phyloP scores from a whole-genome alignment of 2,113 vertebrate genomes.

The Oreochromis aureus region DNA sequence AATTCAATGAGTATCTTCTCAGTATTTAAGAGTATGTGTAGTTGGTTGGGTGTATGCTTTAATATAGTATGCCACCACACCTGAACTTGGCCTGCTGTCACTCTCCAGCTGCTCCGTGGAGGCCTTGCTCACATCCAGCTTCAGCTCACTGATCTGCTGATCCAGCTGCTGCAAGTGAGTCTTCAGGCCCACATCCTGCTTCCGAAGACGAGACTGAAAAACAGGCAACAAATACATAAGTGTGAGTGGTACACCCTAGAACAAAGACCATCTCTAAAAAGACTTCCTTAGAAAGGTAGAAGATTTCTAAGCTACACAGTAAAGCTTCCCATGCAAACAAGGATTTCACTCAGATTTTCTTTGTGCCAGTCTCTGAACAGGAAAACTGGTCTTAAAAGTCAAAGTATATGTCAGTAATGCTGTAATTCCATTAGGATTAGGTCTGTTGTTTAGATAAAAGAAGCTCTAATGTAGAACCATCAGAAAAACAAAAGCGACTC shows the following conservation, averaged over 20 bases:
- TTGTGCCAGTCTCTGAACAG: neutral
- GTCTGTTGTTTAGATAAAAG: conserved; percentile 24
- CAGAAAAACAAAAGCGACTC: conserved; percentile 58
- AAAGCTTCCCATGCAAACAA: neutral
- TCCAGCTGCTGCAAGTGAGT: conserved; percentile 88
- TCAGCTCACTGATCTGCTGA: conserved; percentile 86
- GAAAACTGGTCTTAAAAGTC: neutral
- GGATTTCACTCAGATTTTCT: neutral
- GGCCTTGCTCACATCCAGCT: conserved; percentile 79
- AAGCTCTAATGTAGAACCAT: conserved; percentile 57
- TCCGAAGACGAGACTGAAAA: conserved; percentile 79
- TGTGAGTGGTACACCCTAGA: neutral
- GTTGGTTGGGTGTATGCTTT: neutral
- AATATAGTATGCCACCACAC: conserved; percentile 51
- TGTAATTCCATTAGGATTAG: neutral
- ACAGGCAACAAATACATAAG: neutral
- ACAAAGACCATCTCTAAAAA: neutral
- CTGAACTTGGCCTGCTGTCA: conserved; percentile 94
- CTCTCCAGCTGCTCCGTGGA: conserved; percentile 82
- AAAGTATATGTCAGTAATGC: neutral
- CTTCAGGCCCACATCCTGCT: conserved; percentile 86
- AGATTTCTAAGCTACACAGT: neutral
- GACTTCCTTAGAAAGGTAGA: neutral
- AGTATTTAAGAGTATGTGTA: neutral
- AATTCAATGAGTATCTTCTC: neutral